Evolutionary conservation across 2,888 invertebrate species (phyloP).

Genomic region (Tetheella fluctuosa): DNA sequence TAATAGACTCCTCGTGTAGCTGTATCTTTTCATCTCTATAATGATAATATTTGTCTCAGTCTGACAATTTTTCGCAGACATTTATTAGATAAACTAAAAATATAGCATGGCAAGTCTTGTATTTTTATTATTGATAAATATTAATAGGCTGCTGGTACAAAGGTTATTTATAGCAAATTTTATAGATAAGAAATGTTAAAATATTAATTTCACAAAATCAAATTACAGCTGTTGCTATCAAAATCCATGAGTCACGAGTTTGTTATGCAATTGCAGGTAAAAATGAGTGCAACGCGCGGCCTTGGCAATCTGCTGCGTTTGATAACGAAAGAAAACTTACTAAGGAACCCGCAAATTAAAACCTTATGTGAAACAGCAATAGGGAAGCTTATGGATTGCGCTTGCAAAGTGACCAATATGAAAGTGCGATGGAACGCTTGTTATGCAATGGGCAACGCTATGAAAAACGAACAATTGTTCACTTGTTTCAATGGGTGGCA

Average conservation of each 20-base stretch:
- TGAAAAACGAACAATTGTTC: slow-evolving; percentile 85
- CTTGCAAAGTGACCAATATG: slow-evolving; percentile 89
- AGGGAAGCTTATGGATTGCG: slow-evolving; percentile 87
- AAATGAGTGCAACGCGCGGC: slow-evolving; percentile 91
- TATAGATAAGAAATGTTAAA: background rate
- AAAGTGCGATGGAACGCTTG: slow-evolving; percentile 97
- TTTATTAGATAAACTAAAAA: too few species aligned
- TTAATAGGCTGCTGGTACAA: too few species aligned
- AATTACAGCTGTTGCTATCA: background rate
- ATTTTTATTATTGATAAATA: too few species aligned
- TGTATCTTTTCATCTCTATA: background rate
- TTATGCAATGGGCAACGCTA: slow-evolving; percentile 92
- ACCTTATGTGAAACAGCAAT: slow-evolving; percentile 85
- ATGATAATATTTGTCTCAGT: background rate
- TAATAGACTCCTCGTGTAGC: background rate
- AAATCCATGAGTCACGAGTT: background rate
- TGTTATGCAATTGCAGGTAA: slow-evolving; percentile 56
- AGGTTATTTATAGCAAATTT: background rate
- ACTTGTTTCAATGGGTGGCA: slow-evolving; percentile 81
- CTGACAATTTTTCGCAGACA: too few species aligned
- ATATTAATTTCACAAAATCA: background rate
- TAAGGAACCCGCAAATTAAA: slow-evolving; percentile 74
- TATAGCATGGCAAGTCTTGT: too few species aligned
- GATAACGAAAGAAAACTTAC: slow-evolving; percentile 78
- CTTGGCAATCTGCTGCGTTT: slow-evolving; percentile 91